These are phyloP conservation scores for Drosophila virilis DNA, from an alignment of 1,140 invertebrate species.

Conservation along the genomic window DNA sequence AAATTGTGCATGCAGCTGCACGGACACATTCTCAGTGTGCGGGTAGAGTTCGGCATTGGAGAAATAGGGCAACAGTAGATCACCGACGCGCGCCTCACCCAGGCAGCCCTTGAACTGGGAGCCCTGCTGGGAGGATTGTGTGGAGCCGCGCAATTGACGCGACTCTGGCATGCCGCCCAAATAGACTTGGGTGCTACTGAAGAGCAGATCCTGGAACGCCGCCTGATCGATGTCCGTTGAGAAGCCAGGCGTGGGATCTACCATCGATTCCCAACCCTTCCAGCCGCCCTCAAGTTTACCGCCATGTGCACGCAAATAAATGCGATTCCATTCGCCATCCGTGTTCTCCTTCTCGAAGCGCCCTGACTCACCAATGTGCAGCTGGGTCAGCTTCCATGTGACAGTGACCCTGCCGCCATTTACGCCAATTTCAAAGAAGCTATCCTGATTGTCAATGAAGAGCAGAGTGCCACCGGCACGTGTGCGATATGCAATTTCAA, in stretches of 20 bases:
- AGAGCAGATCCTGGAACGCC: constrained; percentile 74
- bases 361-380: constrained; percentile 84
- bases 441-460: constrained; percentile 85
- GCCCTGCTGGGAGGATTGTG: constrained; percentile 79
- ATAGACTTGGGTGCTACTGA: constrained; percentile 73
- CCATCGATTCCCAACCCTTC: constrained; percentile 83
- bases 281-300: constrained; percentile 85
- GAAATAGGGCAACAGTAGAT: constrained; percentile 95
- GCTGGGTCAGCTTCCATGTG: constrained; percentile 87
- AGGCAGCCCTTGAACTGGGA: constrained; percentile 93
- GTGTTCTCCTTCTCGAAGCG: constrained; percentile 87
- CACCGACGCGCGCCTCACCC: constrained; percentile 94
- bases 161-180: constrained; percentile 80
- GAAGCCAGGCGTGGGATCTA: constrained; percentile 76
- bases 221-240: constrained; percentile 74
- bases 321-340: constrained; percentile 88
- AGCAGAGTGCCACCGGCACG: constrained; percentile 90
- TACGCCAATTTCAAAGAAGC: constrained; percentile 89
- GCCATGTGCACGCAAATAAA: constrained; percentile 85
- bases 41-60: constrained; percentile 89
- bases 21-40: constrained; percentile 84
- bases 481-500: constrained; percentile 88
- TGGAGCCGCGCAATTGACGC: constrained; percentile 71
- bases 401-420: constrained; percentile 89
- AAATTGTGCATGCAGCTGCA: constrained; percentile 74